These are phyloP conservation scores for Puma concolor DNA, from an alignment of 2,113 vertebrate genomes.

Conservation along the genomic window DNA sequence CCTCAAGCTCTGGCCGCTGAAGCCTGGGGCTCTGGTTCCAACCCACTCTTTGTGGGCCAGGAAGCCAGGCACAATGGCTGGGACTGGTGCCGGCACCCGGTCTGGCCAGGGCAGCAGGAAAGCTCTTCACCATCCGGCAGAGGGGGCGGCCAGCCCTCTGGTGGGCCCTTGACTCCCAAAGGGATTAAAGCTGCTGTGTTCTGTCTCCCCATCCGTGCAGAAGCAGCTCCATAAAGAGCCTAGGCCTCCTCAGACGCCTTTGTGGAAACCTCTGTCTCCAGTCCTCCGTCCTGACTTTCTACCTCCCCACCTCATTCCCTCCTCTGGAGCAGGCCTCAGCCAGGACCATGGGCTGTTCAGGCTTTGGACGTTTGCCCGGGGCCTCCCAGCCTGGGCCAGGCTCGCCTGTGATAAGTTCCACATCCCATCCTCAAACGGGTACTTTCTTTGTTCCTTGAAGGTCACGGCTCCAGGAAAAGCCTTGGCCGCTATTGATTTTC, in stretches of 20 bases:
- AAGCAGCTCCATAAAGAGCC: neutral
- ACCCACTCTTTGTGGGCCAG: neutral
- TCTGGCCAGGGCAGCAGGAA: neutral
- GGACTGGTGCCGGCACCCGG: neutral
- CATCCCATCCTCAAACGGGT: neutral
- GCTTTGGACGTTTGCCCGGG: neutral
- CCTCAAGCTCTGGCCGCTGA: neutral
- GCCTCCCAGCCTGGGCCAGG: neutral
- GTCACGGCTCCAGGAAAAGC: constrained; percentile 27
- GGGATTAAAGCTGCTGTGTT: neutral
- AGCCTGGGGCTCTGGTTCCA: neutral
- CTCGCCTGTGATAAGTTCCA: neutral
- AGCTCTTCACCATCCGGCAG: neutral
- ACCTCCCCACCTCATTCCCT: neutral
- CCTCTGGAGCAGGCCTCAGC: neutral
- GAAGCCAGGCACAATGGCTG: neutral
- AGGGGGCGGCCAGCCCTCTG: neutral
- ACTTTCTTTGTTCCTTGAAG: constrained; percentile 57
- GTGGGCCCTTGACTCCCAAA: neutral
- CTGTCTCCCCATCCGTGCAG: neutral
- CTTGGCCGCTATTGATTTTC: neutral
- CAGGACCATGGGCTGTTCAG: neutral
- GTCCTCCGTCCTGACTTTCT: neutral
- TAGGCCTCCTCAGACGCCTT: neutral
- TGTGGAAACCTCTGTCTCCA: neutral